Conservation (phyloP, 2,797 vertebrate species). For the Molothrus aeneus region DNA sequence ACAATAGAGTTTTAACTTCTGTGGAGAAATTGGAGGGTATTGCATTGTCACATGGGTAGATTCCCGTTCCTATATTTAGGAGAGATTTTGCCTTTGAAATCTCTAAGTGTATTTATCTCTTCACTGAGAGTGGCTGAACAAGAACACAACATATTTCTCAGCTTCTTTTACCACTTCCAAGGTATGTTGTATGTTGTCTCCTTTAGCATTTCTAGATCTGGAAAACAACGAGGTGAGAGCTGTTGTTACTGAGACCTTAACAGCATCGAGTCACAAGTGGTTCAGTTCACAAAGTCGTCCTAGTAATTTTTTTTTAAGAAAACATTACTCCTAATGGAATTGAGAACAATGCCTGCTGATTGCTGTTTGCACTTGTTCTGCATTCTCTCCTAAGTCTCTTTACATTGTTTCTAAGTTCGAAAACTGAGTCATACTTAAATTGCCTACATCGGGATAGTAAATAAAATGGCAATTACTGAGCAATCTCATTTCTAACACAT, state of each 20-base stretch:
- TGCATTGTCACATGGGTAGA: neutral
- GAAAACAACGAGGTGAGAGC: neutral
- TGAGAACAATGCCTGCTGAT: neutral
- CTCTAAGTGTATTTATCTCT: neutral
- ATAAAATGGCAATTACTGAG: constrained; percentile 48
- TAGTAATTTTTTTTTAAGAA: neutral
- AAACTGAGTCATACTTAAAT: constrained; percentile 19
- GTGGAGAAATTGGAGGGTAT: neutral
- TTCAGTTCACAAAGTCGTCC: neutral
- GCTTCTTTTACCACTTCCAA: neutral
- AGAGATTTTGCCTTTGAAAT: neutral
- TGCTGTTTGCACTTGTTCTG: neutral
- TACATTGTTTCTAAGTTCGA: neutral
- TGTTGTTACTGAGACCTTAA: neutral
- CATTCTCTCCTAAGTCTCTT: constrained; percentile 5
- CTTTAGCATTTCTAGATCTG: neutral
- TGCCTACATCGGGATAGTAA: neutral
- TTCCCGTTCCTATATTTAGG: neutral
- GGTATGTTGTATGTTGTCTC: neutral
- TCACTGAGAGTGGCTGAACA: neutral
- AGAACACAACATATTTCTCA: neutral
- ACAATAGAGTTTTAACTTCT: neutral
- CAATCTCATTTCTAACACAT: neutral
- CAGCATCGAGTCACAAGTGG: neutral
- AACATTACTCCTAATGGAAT: neutral